Conservation (phyloP, 2,888 invertebrate species). For the Notodonta dromedarius region DNA sequence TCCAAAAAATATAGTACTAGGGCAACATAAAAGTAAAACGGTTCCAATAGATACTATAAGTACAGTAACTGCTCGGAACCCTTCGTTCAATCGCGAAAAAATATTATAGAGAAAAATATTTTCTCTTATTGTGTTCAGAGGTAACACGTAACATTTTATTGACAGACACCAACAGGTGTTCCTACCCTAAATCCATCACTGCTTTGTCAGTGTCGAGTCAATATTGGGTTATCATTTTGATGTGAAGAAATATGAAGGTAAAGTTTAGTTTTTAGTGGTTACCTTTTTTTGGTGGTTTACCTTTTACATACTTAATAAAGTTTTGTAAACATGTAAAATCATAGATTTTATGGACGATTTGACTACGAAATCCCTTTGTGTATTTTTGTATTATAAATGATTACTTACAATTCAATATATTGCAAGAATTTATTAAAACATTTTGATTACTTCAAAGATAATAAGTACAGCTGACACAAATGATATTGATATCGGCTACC, state of each 20-base stretch:
- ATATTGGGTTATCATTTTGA: constrained; percentile 37
- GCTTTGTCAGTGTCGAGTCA: constrained; percentile 38
- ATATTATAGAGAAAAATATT: constrained; percentile 16
- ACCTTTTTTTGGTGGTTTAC: no score
- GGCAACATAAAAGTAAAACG: constrained; percentile 7
- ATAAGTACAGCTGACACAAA: no score
- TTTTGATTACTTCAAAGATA: no score
- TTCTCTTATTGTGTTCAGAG: constrained; percentile 30
- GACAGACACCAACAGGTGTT: constrained; percentile 48
- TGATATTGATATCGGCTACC: no score
- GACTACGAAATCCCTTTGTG: no score
- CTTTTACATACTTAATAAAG: no score
- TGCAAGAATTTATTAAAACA: no score
- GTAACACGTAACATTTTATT: constrained; percentile 32
- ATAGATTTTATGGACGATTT: no score
- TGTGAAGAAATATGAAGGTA: constrained; percentile 15
- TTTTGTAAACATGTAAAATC: no score
- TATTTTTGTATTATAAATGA: no score
- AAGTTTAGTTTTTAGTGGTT: no score
- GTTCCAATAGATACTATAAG: constrained; percentile 17
- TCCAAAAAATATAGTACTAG: background rate
- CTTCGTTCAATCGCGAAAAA: constrained; percentile 11
- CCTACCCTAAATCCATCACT: constrained; percentile 40
- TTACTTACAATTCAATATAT: no score
- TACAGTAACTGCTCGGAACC: constrained; percentile 5